These are phyloP conservation scores for Oxytorus armatus DNA, from an alignment of 2,888 invertebrate genomes.

Conservation along the genomic window DNA sequence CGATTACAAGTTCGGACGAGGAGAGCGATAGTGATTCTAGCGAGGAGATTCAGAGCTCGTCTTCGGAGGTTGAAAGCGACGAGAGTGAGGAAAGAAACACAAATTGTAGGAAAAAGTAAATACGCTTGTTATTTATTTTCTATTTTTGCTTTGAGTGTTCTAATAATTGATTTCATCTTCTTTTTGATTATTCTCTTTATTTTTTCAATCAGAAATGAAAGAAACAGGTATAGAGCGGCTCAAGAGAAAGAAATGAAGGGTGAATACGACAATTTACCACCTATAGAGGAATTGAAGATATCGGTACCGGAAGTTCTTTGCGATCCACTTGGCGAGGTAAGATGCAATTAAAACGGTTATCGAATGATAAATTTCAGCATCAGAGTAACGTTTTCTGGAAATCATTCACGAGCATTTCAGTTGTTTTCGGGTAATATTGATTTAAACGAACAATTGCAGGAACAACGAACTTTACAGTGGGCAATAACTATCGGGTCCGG, in stretches of 20 bases:
- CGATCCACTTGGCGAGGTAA: constrained; percentile 89
- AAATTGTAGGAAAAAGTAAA: neutral
- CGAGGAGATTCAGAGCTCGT: too few species aligned
- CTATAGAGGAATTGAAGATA: constrained; percentile 92
- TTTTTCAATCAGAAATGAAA: constrained; percentile 59
- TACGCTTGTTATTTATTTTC: too few species aligned
- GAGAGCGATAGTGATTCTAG: too few species aligned
- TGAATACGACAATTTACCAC: constrained; percentile 91
- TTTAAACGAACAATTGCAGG: too few species aligned
- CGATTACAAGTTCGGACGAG: too few species aligned
- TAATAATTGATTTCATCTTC: too few species aligned
- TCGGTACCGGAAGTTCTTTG: constrained; percentile 91
- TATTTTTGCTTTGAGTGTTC: too few species aligned
- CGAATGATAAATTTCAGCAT: neutral
- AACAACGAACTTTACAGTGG: too few species aligned
- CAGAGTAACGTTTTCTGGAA: too few species aligned
- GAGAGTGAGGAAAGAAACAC: neutral
- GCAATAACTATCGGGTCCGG: too few species aligned
- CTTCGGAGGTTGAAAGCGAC: neutral
- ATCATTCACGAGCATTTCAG: too few species aligned
- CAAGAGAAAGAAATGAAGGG: constrained; percentile 80
- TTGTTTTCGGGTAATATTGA: too few species aligned
- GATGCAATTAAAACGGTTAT: neutral
- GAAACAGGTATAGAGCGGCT: constrained; percentile 45
- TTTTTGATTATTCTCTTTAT: constrained; percentile 17